Evolutionary conservation across 2,797 vertebrate species (phyloP).

Genomic region (Typhlichthys subterraneus): DNA sequence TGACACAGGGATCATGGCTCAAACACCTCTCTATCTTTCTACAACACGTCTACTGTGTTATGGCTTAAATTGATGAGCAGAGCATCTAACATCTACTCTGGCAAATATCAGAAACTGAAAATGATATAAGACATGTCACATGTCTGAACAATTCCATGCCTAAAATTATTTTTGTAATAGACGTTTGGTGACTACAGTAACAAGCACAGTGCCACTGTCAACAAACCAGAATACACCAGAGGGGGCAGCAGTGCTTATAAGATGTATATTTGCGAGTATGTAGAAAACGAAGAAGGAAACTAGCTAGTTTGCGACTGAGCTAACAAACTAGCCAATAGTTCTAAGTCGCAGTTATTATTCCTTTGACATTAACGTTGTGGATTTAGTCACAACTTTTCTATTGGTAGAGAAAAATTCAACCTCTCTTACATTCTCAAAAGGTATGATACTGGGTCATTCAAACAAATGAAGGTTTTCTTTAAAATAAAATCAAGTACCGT

Average conservation of each 20-base stretch:
- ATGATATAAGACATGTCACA: not conserved
- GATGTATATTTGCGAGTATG: constrained; percentile 20
- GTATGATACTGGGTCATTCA: constrained; percentile 2
- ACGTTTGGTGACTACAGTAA: too few species aligned
- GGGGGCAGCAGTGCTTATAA: too few species aligned
- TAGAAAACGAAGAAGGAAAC: not conserved
- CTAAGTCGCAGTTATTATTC: not conserved
- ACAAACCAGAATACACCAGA: too few species aligned
- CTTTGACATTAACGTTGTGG: constrained; percentile 2
- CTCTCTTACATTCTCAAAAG: constrained; percentile 1
- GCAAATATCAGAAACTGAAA: not conserved
- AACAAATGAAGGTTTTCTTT: not conserved
- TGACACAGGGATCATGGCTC: constrained; percentile 5
- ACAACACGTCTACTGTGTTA: not conserved
- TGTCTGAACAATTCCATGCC: not conserved
- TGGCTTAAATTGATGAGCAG: not conserved
- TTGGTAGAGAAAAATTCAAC: not conserved
- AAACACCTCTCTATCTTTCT: not conserved
- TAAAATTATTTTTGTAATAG: too few species aligned
- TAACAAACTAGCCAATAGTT: constrained; percentile 30
- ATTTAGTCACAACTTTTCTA: not conserved
- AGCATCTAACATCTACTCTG: too few species aligned
- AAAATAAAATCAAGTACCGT: not conserved
- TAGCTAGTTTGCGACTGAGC: constrained; percentile 11
- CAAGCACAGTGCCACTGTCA: too few species aligned